These are phyloP conservation scores for Dione juno DNA, from an alignment of 2,888 invertebrate species.

Conservation along the genomic window DNA sequence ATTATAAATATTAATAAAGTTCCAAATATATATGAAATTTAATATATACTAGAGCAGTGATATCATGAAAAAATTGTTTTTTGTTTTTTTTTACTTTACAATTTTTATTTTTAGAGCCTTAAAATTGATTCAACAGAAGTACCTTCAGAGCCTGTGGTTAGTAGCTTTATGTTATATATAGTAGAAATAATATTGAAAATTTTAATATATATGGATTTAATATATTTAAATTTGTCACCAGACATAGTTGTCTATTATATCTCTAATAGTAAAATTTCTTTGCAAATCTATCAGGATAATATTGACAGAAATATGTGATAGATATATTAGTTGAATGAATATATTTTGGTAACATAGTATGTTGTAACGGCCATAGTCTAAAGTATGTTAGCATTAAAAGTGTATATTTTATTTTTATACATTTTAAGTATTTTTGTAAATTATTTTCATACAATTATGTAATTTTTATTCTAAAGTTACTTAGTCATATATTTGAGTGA, in stretches of 20 bases:
- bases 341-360: conserved; percentile 3
- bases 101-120: too few relatives aligned
- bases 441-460: conserved; percentile 5
- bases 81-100: too few relatives aligned
- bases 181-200: too few relatives aligned
- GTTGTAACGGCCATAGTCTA: not conserved
- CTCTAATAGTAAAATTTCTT: not conserved
- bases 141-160: too few relatives aligned
- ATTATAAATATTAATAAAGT: not conserved
- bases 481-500: not conserved
- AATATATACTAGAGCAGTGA: too few relatives aligned
- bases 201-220: too few relatives aligned
- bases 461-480: not conserved
- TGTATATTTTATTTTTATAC: conserved; percentile 5
- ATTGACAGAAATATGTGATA: not conserved
- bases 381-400: not conserved
- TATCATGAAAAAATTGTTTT: too few relatives aligned
- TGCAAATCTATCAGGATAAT: not conserved
- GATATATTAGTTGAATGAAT: not conserved
- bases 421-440: conserved; percentile 3
- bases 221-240: too few relatives aligned
- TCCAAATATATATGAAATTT: not conserved
- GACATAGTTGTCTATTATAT: not conserved
- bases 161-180: too few relatives aligned
- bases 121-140: too few relatives aligned